Conservation (phyloP, 2,888 invertebrate species). For the Erynnis tages region DNA sequence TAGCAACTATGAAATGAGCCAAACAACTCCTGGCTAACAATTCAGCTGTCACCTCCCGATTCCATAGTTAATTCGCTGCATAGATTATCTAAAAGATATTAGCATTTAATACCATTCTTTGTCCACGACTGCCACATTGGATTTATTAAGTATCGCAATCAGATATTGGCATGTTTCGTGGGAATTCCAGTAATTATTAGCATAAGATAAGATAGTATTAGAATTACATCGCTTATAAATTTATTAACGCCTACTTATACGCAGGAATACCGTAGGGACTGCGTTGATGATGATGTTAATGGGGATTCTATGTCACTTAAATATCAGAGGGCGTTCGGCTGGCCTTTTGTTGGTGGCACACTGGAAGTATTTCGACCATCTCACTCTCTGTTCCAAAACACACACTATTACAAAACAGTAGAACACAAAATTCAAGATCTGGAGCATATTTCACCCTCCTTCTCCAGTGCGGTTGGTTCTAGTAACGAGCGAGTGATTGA, state of each 20-base stretch:
- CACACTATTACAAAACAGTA: no score
- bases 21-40: conserved; percentile 27
- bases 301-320: conserved; percentile 3
- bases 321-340: conserved; percentile 26
- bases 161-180: conserved; percentile 47
- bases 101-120: conserved; percentile 49
- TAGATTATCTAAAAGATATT: conserved; percentile 36
- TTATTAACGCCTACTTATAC: conserved; percentile 36
- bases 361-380: no score
- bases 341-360: no score
- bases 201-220: conserved; percentile 36
- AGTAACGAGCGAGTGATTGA: no score
- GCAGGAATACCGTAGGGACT: conserved; percentile 4
- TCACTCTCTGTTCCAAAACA: no score
- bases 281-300: conserved; percentile 17
- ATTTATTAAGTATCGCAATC: conserved; percentile 49
- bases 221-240: conserved; percentile 38
- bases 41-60: conserved; percentile 32
- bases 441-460: no score
- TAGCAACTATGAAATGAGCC: conserved; percentile 9
- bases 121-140: conserved; percentile 37
- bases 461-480: no score
- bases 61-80: conserved; percentile 24
- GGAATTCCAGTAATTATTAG: conserved; percentile 47
- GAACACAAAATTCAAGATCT: no score